These are phyloP conservation scores for Rhabdornis inornatus DNA, from an alignment of 2,113 vertebrate species.

Conservation along the genomic window DNA sequence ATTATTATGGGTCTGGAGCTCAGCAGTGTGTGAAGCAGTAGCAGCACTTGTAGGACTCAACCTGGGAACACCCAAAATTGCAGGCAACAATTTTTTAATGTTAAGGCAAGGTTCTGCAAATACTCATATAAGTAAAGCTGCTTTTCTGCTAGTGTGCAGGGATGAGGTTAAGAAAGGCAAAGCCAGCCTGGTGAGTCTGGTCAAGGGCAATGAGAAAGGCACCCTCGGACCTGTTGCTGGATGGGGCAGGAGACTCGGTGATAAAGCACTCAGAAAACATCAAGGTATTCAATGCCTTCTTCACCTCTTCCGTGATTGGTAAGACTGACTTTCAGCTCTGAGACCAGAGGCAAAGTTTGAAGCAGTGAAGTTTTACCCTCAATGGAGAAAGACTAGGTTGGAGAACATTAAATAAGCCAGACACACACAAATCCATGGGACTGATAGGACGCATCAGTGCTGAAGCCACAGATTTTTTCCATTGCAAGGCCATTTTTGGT, in stretches of 20 bases:
- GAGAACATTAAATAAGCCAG: neutral
- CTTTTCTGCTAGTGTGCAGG: neutral
- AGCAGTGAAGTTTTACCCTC: neutral
- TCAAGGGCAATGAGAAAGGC: neutral
- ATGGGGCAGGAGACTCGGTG: neutral
- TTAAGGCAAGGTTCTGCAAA: neutral
- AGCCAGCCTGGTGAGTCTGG: neutral
- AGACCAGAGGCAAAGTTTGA: neutral
- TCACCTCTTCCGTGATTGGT: neutral
- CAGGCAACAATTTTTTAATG: neutral
- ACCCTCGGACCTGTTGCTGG: neutral
- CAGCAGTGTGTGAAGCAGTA: neutral
- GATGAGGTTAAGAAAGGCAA: neutral
- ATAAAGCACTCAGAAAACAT: neutral
- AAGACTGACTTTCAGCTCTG: neutral
- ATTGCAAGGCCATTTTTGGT: neutral
- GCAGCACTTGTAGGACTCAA: neutral
- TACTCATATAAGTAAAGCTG: neutral
- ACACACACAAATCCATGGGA: neutral
- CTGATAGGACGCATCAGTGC: rapidly evolving
- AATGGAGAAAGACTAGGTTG: neutral
- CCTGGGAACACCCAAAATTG: neutral
- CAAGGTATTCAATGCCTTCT: neutral
- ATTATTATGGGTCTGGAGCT: neutral
- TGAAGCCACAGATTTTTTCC: neutral